Conservation (phyloP, 2,797 vertebrate genomes). For the Tokudaia muenninki region DNA sequence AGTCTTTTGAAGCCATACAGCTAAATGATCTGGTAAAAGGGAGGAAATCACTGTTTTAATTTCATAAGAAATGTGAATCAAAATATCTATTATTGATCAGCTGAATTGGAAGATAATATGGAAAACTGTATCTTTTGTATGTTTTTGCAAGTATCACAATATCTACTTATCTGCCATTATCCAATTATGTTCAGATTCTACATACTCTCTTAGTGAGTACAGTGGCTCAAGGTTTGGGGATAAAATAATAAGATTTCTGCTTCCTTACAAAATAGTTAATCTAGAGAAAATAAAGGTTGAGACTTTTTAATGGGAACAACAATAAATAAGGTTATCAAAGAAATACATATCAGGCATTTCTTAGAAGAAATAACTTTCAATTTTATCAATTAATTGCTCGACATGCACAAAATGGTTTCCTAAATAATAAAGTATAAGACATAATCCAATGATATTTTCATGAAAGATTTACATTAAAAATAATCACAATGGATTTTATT, state of each 20-base stretch:
- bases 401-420: neutral
- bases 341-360: neutral
- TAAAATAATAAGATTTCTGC: neutral
- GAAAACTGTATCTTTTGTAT: neutral
- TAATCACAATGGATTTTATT: neutral
- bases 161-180: neutral
- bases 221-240: neutral
- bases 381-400: neutral
- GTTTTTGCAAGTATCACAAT: neutral
- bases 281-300: neutral
- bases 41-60: no score
- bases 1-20: neutral
- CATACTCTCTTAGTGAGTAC: no score
- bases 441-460: neutral
- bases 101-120: neutral
- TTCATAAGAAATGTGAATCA: neutral
- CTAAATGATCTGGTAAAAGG: neutral
- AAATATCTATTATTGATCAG: neutral
- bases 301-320: neutral
- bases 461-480: neutral
- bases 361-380: neutral
- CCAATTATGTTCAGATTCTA: neutral
- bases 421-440: neutral
- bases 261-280: neutral
- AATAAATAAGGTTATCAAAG: neutral